phyloP scores from a whole-genome alignment of 2,888 invertebrate genomes.

The Drosophila kokeensis region DNA sequence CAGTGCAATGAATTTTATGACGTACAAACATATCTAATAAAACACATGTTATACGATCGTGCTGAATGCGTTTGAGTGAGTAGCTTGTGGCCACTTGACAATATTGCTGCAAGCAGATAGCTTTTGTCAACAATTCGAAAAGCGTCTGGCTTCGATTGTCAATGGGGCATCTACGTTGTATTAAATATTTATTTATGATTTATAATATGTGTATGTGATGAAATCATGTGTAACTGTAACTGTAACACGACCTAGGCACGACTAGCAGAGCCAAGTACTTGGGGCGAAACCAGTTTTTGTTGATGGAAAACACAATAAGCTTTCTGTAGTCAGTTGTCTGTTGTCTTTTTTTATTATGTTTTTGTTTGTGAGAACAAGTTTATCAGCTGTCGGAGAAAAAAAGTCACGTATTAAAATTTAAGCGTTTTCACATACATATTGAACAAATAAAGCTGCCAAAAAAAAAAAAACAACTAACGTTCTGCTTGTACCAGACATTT shows the following conservation, averaged over 20 bases:
- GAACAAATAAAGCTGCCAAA: conserved; percentile 5
- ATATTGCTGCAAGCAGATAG: conserved; percentile 4
- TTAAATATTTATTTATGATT: background rate
- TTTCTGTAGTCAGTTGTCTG: conserved; percentile 10
- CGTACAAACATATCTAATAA: background rate
- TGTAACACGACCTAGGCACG: conserved; percentile 9
- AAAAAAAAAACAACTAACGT: background rate
- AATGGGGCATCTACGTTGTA: no score
- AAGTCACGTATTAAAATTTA: conserved; percentile 10
- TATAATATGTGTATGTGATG: background rate
- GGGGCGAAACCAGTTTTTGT: conserved; percentile 27
- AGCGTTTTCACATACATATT: background rate
- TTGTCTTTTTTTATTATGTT: background rate
- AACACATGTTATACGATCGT: background rate
- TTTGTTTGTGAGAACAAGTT: conserved; percentile 40
- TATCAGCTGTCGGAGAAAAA: conserved; percentile 18
- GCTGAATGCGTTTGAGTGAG: conserved; percentile 27
- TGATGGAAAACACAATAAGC: conserved; percentile 34
- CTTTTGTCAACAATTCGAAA: conserved; percentile 5
- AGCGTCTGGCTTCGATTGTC: conserved; percentile 3
- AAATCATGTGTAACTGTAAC: conserved; percentile 7
- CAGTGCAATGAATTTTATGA: background rate
- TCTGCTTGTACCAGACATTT: background rate
- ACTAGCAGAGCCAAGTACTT: background rate
- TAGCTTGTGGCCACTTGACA: conserved; percentile 14